phyloP scores from a whole-genome alignment of 1,140 invertebrate species.

The Rhopalosiphum maidis region DNA sequence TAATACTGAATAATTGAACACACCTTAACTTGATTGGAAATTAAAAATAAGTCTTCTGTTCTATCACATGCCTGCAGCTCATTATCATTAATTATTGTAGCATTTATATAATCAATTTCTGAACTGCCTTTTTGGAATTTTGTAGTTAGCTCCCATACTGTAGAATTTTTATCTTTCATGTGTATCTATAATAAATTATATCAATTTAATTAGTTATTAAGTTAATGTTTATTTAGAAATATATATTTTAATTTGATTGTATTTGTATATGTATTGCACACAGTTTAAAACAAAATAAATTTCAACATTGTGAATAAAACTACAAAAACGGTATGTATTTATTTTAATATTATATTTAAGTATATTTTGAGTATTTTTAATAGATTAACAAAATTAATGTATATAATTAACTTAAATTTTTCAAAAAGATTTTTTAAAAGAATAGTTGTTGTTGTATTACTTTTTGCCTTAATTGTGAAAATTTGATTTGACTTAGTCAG shows the following conservation, averaged over 20 bases:
- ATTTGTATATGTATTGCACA: neutral
- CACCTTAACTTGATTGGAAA: constrained; percentile 38
- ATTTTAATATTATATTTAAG: neutral
- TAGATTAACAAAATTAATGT: neutral
- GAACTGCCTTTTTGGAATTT: constrained; percentile 45
- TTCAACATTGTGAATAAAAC: neutral
- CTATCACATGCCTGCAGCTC: neutral
- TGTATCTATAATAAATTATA: constrained; percentile 41
- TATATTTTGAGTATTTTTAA: neutral
- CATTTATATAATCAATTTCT: constrained; percentile 44
- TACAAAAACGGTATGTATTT: neutral
- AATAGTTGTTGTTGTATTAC: neutral
- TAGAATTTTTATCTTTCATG: constrained; percentile 44
- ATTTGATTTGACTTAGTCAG: neutral
- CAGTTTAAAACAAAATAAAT: neutral
- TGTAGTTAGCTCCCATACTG: constrained; percentile 43
- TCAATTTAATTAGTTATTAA: neutral
- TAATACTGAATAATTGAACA: neutral
- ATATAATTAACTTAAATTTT: neutral
- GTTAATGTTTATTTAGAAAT: too few relatives aligned
- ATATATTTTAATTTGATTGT: neutral
- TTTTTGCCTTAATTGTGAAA: neutral
- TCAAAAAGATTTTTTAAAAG: neutral
- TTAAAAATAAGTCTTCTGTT: constrained; percentile 46
- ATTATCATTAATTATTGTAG: constrained; percentile 33